Evolutionary conservation across 2,888 invertebrate genomes (phyloP).

Genomic region (Agrotis clavis): DNA sequence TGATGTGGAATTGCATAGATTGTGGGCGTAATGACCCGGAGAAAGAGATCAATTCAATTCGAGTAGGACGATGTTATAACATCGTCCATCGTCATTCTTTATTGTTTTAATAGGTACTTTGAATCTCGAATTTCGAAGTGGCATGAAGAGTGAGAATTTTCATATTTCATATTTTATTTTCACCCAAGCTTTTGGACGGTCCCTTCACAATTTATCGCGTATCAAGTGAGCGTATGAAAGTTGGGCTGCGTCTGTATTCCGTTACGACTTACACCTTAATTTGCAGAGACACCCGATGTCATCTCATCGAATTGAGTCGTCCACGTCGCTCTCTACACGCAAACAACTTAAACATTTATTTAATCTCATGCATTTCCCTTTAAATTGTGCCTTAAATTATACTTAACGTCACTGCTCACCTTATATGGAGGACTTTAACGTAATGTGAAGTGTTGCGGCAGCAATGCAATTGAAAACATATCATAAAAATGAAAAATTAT

Average conservation of each 20-base stretch:
- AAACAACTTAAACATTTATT: slow-evolving; percentile 76
- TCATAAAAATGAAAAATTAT: slow-evolving; percentile 46
- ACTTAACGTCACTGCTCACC: slow-evolving; percentile 59
- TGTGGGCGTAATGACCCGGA: slow-evolving; percentile 47
- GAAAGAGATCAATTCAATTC: slow-evolving; percentile 44
- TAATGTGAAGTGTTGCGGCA: slow-evolving; percentile 64
- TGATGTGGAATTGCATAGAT: slow-evolving; percentile 48
- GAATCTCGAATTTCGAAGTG: slow-evolving; percentile 54
- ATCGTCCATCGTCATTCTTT: slow-evolving; percentile 37
- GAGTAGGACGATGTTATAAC: slow-evolving; percentile 28
- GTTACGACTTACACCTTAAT: slow-evolving; percentile 73
- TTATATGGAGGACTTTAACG: slow-evolving; percentile 61
- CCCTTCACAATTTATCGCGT: slow-evolving; percentile 72
- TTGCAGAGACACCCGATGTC: slow-evolving; percentile 76
- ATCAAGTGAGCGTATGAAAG: slow-evolving; percentile 73
- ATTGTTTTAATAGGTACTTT: slow-evolving; percentile 38
- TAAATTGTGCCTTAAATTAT: slow-evolving; percentile 76
- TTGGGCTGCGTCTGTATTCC: slow-evolving; percentile 67
- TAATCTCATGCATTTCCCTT: slow-evolving; percentile 76
- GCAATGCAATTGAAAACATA: slow-evolving; percentile 57
- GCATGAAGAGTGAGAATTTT: slow-evolving; percentile 42
- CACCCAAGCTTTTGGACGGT: slow-evolving; percentile 70
- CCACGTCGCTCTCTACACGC: slow-evolving; percentile 68
- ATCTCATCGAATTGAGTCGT: slow-evolving; percentile 80
- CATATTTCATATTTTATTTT: slow-evolving; percentile 53